Evolutionary conservation across 1,140 invertebrate genomes (phyloP).

Genomic region (Cherax destructor): DNA sequence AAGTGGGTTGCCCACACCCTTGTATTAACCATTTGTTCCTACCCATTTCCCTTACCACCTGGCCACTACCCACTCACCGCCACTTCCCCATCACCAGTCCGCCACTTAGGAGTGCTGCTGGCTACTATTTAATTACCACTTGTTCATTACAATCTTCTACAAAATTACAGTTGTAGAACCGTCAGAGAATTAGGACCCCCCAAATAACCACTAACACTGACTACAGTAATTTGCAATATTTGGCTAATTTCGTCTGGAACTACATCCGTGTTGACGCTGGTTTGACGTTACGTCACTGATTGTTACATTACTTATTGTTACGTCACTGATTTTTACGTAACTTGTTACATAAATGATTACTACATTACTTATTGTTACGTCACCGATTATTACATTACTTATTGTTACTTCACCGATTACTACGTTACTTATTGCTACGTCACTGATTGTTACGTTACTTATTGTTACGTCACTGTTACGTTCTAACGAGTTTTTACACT

Average conservation of each 20-base stretch:
- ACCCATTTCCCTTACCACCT: neutral
- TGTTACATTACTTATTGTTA: too few species aligned
- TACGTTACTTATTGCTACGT: too few species aligned
- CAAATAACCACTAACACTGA: neutral
- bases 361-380: too few species aligned
- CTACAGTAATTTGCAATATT: neutral
- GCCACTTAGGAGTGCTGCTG: slow-evolving; percentile 8
- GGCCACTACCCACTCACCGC: neutral
- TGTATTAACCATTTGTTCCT: slow-evolving; percentile 30
- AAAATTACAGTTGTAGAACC: slow-evolving; percentile 26
- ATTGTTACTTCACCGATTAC: too few species aligned
- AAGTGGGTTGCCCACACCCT: neutral
- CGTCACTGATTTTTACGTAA: too few species aligned
- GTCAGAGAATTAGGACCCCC: neutral
- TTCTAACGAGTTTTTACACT: too few species aligned
- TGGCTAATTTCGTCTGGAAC: neutral
- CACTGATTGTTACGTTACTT: too few species aligned
- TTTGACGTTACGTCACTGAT: too few species aligned
- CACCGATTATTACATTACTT: too few species aligned
- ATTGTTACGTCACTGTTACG: too few species aligned
- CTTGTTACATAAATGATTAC: too few species aligned
- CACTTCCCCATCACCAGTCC: neutral
- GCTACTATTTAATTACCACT: slow-evolving; percentile 44
- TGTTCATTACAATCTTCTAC: slow-evolving; percentile 23
- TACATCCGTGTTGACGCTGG: too few species aligned